Conservation (phyloP, 2,113 vertebrate genomes). For the Corythoichthys haematopterus region DNA sequence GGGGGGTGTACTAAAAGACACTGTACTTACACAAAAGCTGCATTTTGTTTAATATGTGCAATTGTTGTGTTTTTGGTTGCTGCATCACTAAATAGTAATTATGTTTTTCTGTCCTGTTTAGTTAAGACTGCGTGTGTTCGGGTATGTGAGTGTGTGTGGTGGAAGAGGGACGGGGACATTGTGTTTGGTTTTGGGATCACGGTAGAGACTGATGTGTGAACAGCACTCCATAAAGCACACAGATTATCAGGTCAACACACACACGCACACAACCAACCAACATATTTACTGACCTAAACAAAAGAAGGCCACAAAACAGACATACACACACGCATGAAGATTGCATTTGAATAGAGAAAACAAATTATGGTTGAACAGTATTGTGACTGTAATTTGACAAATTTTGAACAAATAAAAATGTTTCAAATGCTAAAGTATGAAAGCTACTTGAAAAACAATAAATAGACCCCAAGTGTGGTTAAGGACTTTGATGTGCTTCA, state of each 20-base stretch:
- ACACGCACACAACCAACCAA: slow-evolving; percentile 17
- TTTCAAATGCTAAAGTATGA: neutral
- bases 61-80: neutral
- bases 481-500: neutral
- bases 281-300: slow-evolving; percentile 53
- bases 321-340: slow-evolving; percentile 20
- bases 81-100: neutral
- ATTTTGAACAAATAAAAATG: neutral
- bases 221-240: slow-evolving; percentile 71
- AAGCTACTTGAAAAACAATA: neutral
- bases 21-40: neutral
- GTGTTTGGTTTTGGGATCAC: slow-evolving; percentile 68
- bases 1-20: neutral
- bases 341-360: neutral
- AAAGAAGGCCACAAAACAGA: slow-evolving; percentile 22
- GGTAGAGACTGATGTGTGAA: slow-evolving; percentile 65
- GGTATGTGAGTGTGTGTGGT: slow-evolving; percentile 19
- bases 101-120: neutral
- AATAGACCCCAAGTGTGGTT: neutral
- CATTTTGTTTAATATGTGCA: neutral
- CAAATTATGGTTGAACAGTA: neutral
- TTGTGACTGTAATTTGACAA: neutral
- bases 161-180: slow-evolving; percentile 31
- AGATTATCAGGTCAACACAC: slow-evolving; percentile 69
- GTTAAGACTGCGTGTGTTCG: slow-evolving; percentile 10